Evolutionary conservation across 2,888 invertebrate species (phyloP), one percentile per base, ranked within the genome.

Genomic region (Ptycholaimellus sp.): DNA sequence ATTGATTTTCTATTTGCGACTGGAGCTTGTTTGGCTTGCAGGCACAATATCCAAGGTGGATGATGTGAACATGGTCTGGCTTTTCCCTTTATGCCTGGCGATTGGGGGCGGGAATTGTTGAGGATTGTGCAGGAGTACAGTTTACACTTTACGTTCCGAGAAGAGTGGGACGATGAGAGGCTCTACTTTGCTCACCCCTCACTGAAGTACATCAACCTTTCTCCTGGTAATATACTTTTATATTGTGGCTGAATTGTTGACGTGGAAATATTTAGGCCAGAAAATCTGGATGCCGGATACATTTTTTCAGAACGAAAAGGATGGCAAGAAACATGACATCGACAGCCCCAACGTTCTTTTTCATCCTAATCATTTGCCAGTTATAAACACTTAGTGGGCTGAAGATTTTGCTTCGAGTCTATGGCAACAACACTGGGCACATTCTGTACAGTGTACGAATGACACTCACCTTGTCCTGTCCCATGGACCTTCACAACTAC

Each of bases 1-100:
- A n/a, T n/a, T n/a, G n/a, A n/a, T n/a, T n/a, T n/a, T n/a, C n/a
- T n/a, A n/a, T n/a, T n/a, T n/a, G n/a, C n/a, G n/a, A n/a, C n/a
- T n/a, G n/a, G n/a, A n/a, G n/a, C n/a, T n/a, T n/a, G n/a, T n/a
- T n/a, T n/a, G n/a, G n/a, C n/a, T n/a, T n/a, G n/a, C n/a, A n/a
- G n/a, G n/a, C 72, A 80, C 76, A 73, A 83, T 85, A 64, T 78
- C 79, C 63, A 82, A 82, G 62, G 83, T 83, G 71, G 83, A 82
- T 74, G 83, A 83, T 74, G 81, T 79, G 68, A 82, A 81, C 71
- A 85, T 85, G 83, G 83, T 85, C 79, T 81, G 82, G 4, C 19
- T 30, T 14, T 13, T 30, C 11, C n/a, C 7, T 6, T 14, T n/a
- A 14, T 6, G 6, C 13, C 6, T 30, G 30, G 9, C n/a, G 6